Evolutionary conservation across 2,888 invertebrate genomes (phyloP), one percentile per base, ranked within the genome.

Genomic region (Volucella bombylans): DNA sequence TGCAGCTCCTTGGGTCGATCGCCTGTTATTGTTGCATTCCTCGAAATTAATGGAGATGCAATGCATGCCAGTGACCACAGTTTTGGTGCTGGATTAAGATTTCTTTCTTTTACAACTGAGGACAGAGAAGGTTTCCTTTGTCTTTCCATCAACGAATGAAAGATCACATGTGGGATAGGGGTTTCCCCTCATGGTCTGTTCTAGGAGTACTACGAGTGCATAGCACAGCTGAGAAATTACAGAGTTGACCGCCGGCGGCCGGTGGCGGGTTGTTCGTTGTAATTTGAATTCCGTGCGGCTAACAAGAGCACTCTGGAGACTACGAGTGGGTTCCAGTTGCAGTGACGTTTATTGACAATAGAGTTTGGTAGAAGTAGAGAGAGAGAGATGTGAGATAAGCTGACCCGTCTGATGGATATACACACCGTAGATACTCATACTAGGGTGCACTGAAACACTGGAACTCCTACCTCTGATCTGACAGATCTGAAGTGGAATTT

Each of bases 291-390:
- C 65, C 79, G 59, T 59, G 72, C 54, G 47, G 15, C 59, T 41
- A 74, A 61, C 45, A 45, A 79, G 74, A 61, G 59, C 57, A 59
- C 39, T 59, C 38, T 41, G 57, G 11, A 59, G 14, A 18, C 31
- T 8, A 57, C 57, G n/a, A 39, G 31, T 31, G 31, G 6, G 31
- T 31, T 31, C 31, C 31, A 31, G 62, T 18, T 11, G 41, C 47
- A 41, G 12, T 65, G 65, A 78, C 78, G 69, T 78, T 78, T 78
- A 78, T 78, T 71, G 78, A 71, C 69, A 78, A 18, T 61, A 39
- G 67, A 76, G 68, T 61, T 76, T 47, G 45, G 78, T 57, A 62
- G 31, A 61, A 68, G 54, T 50, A 49, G 49, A 57, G 57, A 31
- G 43, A 62, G 50, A 54, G 69, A 49, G 57, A 41, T 23, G 55